Base-by-base conservation (phyloP, 2,888 invertebrate species). In the Spisula subtruncata region DNA sequence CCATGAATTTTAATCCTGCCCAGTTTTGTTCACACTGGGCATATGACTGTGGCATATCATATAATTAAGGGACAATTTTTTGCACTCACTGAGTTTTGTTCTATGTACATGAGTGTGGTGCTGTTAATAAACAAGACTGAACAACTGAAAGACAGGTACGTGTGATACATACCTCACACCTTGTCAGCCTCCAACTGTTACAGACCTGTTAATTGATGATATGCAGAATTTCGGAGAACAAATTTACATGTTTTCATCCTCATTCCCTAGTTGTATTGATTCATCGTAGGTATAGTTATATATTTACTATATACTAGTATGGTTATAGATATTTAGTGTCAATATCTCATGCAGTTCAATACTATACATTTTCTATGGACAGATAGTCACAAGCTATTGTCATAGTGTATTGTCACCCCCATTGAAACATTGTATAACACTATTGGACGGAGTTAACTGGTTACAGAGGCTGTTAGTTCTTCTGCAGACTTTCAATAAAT, bases 321-420 rank as follows among this genome's bases (percentile, higher is more conserved):
- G 80, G 35, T 32, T 41, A 54, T 80, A 80, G 56, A 85, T 46
- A 79, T 85, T 41, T n/a, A 56, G 54, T 85, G 80, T 85, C 85
- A 85, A 80, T 80, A 80, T 51, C 56, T 79, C 80, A 54, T 41
- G 85, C 25, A 56, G 85, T 85, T 85, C 75, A 85, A 79, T 41
- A 79, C 75, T 54, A 85, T 79, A 48, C 80, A 35, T 51, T 85
- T 51, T 79, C 85, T 10, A 35, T 80, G 51, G 84, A 85, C 80
- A n/a, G 18, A 56, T 85, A 79, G 85, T 85, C 80, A 80, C 56
- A 35, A 41, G n/a, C 48, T 85, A 85, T 85, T 85, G 85, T 85
- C n/a, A 51, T 35, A 35, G 85, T 85, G 41, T 41, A n/a, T n/a
- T n/a, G 85, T 80, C 85, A 85, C 41, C 79, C 51, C 80, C 80